Conservation (phyloP, 92 coral and sea anemone species). For the Phenganax marumi region DNA sequence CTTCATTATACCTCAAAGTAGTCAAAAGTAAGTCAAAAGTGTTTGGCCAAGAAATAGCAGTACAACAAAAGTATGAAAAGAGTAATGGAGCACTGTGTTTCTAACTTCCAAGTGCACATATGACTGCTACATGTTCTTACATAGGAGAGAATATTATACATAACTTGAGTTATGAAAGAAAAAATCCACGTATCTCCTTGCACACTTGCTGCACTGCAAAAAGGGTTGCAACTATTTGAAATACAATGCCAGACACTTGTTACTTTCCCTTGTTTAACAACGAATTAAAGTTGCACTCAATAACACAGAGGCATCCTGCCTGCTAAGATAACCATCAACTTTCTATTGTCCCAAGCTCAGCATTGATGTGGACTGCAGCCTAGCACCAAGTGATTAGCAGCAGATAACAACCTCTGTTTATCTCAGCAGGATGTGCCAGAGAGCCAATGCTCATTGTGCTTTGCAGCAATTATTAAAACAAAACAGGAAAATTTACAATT, state of each 20-base stretch:
- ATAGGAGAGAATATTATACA: too few species aligned
- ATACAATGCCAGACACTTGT: not conserved
- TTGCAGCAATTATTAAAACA: constrained; percentile 12
- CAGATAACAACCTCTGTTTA: constrained; percentile 38
- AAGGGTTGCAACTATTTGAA: not conserved
- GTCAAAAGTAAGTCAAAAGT: not conserved
- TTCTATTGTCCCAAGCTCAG: constrained; percentile 23
- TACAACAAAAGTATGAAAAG: too few species aligned
- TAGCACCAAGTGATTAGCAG: constrained; percentile 35
- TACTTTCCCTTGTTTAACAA: not conserved
- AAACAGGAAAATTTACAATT: constrained; percentile 17
- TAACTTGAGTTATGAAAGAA: not conserved
- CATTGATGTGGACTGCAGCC: constrained; percentile 26
- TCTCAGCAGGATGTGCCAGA: constrained; percentile 33
- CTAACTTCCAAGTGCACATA: too few species aligned
- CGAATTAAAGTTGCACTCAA: not conserved
- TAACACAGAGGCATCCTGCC: constrained; percentile 5
- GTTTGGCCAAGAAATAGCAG: too few species aligned
- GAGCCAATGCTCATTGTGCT: constrained; percentile 25
- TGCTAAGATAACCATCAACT: constrained; percentile 37
- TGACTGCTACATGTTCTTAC: too few species aligned
- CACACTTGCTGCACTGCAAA: not conserved
- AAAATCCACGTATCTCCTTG: not conserved
- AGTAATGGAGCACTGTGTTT: too few species aligned
- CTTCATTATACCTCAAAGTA: not conserved